Evolutionary conservation across 2,113 vertebrate species (phyloP).

Genomic region (Caloenas nicobarica): DNA sequence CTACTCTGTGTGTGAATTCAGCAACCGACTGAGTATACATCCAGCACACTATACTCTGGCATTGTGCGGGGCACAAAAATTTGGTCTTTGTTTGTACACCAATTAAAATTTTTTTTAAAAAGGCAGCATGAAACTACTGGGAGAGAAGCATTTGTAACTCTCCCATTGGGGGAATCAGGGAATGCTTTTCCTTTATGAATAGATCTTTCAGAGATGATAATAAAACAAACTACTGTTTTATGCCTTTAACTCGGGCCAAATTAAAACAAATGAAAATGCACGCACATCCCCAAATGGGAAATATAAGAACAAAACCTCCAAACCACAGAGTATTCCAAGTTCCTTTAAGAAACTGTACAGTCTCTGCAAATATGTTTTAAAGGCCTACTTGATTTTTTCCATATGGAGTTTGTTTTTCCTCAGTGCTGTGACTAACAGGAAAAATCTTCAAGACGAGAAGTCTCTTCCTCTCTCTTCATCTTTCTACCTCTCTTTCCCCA

Average conservation of each 20-base stretch:
- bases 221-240: constrained; percentile 14
- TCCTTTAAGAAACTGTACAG: constrained; percentile 25
- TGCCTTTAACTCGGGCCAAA: not conserved
- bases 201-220: not conserved
- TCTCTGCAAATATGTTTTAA: constrained; percentile 55
- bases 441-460: constrained; percentile 57
- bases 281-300: not conserved
- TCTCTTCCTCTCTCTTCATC: constrained; percentile 46
- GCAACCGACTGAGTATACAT: not conserved
- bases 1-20: not conserved
- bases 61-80: not conserved
- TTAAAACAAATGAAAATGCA: constrained; percentile 34
- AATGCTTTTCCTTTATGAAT: not conserved
- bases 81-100: not conserved
- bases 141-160: not conserved
- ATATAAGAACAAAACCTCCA: not conserved
- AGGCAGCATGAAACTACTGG: not conserved
- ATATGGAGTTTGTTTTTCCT: constrained; percentile 55
- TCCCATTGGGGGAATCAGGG: not conserved
- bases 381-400: constrained; percentile 54
- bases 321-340: constrained; percentile 16
- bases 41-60: not conserved
- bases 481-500: constrained; percentile 19
- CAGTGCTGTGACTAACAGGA: constrained; percentile 57
- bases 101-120: no score